These are phyloP conservation scores for Lichenostomus cassidix DNA, from an alignment of 2,113 vertebrate species.

Conservation along the genomic window DNA sequence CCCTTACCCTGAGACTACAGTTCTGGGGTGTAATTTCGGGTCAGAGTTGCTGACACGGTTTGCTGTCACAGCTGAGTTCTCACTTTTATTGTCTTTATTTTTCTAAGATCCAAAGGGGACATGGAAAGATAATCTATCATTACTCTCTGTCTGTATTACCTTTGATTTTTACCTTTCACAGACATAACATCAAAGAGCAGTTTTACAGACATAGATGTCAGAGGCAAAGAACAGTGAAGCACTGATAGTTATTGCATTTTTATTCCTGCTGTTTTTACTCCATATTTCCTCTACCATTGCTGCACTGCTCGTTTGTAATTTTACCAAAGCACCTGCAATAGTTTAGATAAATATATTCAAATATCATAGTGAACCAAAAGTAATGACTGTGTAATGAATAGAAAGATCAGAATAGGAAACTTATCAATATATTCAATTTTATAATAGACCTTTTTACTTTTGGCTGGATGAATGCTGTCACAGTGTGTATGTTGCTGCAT, in stretches of 20 bases:
- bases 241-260: background rate
- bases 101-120: background rate
- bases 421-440: background rate
- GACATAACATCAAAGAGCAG: background rate
- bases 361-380: background rate
- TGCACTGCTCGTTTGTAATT: background rate
- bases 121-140: background rate
- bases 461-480: background rate
- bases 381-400: background rate
- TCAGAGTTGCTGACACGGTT: background rate
- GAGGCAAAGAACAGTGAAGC: background rate
- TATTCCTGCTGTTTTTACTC: background rate
- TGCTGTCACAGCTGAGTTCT: conserved; percentile 8
- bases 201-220: background rate
- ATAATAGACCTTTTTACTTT: background rate
- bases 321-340: background rate
- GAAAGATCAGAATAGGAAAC: background rate
- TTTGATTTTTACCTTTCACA: conserved; percentile 9
- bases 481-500: background rate
- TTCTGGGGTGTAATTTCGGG: background rate
- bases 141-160: background rate
- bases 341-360: background rate
- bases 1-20: background rate
- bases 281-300: background rate
- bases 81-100: background rate